These are phyloP conservation scores for Sebastes diploproa DNA, from an alignment of 2,797 vertebrate genomes.

Conservation along the genomic window DNA sequence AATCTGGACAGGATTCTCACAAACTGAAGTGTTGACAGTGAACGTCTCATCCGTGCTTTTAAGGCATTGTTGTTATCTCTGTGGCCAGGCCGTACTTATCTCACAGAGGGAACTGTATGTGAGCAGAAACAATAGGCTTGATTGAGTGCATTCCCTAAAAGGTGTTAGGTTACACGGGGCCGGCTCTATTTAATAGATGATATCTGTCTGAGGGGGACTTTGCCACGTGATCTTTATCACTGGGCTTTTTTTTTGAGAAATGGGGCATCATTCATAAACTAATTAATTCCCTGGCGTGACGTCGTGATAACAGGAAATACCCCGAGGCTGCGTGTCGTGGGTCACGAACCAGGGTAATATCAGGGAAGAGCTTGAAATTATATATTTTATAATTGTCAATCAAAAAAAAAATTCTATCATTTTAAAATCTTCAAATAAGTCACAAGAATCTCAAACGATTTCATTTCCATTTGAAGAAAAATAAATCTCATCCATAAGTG, in stretches of 20 bases:
- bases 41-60: slow-evolving; percentile 79
- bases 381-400: background rate
- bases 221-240: slow-evolving; percentile 73
- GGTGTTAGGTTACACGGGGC: slow-evolving; percentile 81
- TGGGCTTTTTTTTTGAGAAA: slow-evolving; percentile 47
- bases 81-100: slow-evolving; percentile 80
- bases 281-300: slow-evolving; percentile 56
- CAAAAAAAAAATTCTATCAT: background rate
- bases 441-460: background rate
- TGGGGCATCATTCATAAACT: slow-evolving; percentile 65
- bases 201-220: slow-evolving; percentile 65
- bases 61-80: slow-evolving; percentile 81
- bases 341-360: background rate
- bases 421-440: background rate
- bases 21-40: slow-evolving; percentile 73
- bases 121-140: slow-evolving; percentile 85
- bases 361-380: background rate
- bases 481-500: slow-evolving; percentile 31
- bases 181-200: slow-evolving; percentile 80
- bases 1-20: slow-evolving; percentile 63
- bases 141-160: slow-evolving; percentile 85
- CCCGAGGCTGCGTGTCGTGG: background rate
- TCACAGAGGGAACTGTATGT: slow-evolving; percentile 85
- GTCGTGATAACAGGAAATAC: slow-evolving; percentile 55
- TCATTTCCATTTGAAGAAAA: slow-evolving; percentile 56